These are phyloP conservation scores for Liopterus haemorrhoidalis DNA, from an alignment of 2,888 invertebrate genomes.

Conservation along the genomic window DNA sequence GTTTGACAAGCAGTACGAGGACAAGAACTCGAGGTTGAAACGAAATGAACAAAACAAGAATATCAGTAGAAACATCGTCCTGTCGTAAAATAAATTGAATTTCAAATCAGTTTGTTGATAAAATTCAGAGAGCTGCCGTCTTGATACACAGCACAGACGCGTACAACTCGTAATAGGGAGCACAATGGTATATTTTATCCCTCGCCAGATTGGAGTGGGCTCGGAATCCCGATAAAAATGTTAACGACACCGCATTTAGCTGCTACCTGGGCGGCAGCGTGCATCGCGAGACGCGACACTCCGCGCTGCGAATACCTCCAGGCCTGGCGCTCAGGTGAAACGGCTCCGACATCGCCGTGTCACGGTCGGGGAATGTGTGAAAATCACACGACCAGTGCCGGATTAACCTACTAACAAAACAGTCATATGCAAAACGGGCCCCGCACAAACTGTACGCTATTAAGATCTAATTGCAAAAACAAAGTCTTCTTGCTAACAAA, in stretches of 20 bases:
- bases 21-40: neutral
- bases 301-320: constrained; percentile 2
- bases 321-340: constrained; percentile 1
- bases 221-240: constrained; percentile 1
- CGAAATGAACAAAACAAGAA: constrained; percentile 23
- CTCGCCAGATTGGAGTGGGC: constrained; percentile 19
- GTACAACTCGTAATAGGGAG: too few species aligned
- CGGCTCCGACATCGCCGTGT: neutral
- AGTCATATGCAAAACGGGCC: too few species aligned
- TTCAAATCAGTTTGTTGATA: constrained; percentile 38
- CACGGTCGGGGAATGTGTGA: too few species aligned
- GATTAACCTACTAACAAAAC: too few species aligned
- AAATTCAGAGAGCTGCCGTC: constrained; percentile 33
- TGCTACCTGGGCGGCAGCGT: constrained; percentile 3
- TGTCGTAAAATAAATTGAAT: constrained; percentile 39
- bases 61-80: constrained; percentile 27
- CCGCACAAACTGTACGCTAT: too few species aligned
- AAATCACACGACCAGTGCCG: too few species aligned
- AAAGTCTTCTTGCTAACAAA: too few species aligned
- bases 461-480: too few species aligned
- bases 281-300: neutral
- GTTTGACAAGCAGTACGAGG: neutral
- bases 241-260: constrained; percentile 10
- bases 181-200: constrained; percentile 20
- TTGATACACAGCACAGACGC: constrained; percentile 16